These are phyloP conservation scores for Squalus acanthias DNA, from an alignment of 2,797 vertebrate species.

Conservation along the genomic window DNA sequence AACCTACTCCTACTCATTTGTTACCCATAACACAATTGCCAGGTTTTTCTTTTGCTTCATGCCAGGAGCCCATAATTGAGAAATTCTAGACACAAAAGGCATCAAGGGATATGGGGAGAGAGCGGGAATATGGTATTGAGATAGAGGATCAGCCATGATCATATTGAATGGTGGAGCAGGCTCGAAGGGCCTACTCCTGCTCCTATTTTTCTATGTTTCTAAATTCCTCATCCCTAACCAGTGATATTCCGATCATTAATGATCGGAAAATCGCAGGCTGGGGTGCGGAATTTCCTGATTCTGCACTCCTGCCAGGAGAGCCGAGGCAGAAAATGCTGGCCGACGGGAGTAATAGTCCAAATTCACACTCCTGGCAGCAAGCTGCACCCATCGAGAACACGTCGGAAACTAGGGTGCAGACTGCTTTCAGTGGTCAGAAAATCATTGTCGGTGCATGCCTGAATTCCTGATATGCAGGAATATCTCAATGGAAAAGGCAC, in stretches of 20 bases:
- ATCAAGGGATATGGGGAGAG: no score
- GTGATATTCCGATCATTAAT: neutral
- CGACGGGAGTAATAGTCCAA: neutral
- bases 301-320: neutral
- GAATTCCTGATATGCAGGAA: neutral
- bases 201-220: no score
- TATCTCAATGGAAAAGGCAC: neutral
- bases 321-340: neutral
- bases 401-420: neutral
- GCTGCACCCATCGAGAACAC: neutral
- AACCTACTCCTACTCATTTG: neutral
- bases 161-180: no score
- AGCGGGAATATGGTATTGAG: no score
- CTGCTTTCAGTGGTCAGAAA: neutral
- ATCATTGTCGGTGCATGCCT: neutral
- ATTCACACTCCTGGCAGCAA: neutral
- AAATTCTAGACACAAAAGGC: no score
- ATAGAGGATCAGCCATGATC: no score
- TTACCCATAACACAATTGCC: no score
- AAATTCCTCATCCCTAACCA: neutral
- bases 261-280: neutral
- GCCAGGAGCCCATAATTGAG: neutral
- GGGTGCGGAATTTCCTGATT: neutral
- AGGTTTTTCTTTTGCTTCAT: neutral
- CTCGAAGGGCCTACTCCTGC: no score